phyloP scores from a whole-genome alignment of 2,113 vertebrate genomes.

The Chaenogobius annularis region DNA sequence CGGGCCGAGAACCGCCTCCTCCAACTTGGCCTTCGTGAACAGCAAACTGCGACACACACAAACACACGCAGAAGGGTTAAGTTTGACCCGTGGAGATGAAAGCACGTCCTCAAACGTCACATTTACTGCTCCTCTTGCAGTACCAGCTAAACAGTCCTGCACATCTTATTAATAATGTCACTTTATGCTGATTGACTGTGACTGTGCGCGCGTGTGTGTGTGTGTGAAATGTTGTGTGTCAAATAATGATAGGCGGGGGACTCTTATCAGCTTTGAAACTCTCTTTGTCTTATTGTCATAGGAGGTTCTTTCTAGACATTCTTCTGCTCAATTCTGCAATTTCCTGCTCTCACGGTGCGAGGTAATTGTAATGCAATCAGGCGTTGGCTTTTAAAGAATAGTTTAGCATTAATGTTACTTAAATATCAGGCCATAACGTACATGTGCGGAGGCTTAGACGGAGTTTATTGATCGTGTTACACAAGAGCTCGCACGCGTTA shows the following conservation, averaged over 20 bases:
- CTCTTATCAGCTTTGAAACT: too few relatives aligned
- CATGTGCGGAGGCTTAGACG: too few relatives aligned
- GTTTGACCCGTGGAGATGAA: too few relatives aligned
- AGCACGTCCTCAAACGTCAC: too few relatives aligned
- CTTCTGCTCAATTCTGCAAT: not conserved
- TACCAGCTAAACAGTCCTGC: too few relatives aligned
- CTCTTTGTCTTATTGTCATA: not conserved
- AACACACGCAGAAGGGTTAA: not conserved
- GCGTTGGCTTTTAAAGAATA: not conserved
- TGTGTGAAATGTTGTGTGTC: too few relatives aligned
- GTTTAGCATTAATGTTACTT: not conserved
- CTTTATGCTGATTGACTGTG: too few relatives aligned
- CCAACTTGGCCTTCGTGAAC: conserved; percentile 94
- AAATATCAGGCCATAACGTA: not conserved
- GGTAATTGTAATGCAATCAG: not conserved
- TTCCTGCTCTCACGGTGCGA: not conserved
- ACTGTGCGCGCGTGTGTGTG: too few relatives aligned
- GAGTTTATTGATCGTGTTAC: not conserved
- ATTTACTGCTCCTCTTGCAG: too few relatives aligned
- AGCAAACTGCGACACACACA: conserved; percentile 80
- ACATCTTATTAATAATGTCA: too few relatives aligned
- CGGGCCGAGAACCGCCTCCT: conserved; percentile 85
- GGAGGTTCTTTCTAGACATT: not conserved
- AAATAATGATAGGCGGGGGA: too few relatives aligned
- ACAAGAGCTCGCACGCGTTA: not conserved